Base-by-base conservation (phyloP, 2,113 vertebrate genomes). In the Albula goreensis region DNA sequence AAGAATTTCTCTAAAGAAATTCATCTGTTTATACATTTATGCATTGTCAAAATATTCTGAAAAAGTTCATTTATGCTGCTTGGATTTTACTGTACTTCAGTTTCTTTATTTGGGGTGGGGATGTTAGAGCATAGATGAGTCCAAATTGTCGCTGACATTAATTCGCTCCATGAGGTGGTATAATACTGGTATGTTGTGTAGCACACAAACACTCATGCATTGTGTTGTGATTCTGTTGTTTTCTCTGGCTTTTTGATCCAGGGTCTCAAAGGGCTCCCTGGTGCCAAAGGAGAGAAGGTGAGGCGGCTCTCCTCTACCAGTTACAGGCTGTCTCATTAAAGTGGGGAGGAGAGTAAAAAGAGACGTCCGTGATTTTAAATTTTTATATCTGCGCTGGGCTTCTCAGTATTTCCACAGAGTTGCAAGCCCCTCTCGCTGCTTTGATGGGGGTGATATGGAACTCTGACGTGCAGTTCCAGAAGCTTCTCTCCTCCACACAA, bases 211-310 rank as follows among this genome's bases (percentile, higher is more conserved):
- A 41, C 31, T 41, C 50, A 52, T 22, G 50, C 11, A 0, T 81
- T n/a, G 31, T 80, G 82, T 86, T 0, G 63, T 57, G 25, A 78
- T 25, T n/a, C 31, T 41, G 7, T 78, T 82, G 78, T 3, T 0
- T 11, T 57, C 13, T 86, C 8, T 86, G 83, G 25, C 19, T 1
- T 85, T 41, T 11, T 88, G 82, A 91, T 86, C 57, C 89, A 98
- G 97, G 96, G 97, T 91, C 77, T 85, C 5, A 96, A 96, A 90
- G 97, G 97, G 0, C 89, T 95, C 8, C 90, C 88, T 0, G 97
- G 97, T 0, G 50, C 80, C 19, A 98, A 95, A 94, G 97, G 97
- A 0, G 93, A 95, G 92, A 96, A 95, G 90, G 97, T 98, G 91
- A 85, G 86, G 11, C 25, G 48, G 70, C 17, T 49, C 79, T 63